Conservation (phyloP, 2,113 vertebrate species). For the Seriola aureovittata region DNA sequence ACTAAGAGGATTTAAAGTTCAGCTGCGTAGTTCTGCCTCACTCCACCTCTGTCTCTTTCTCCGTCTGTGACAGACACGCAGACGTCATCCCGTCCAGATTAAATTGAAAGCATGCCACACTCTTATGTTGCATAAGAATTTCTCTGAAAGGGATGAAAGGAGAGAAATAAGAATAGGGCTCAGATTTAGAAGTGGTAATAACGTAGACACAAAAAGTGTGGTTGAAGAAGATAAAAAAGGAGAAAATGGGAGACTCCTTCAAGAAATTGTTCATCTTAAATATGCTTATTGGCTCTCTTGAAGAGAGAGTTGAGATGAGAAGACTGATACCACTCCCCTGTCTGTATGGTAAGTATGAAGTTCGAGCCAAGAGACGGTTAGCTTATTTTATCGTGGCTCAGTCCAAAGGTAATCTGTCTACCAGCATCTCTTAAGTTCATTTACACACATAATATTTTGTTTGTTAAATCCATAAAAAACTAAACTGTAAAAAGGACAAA, state of each 20-base stretch:
- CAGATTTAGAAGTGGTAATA: conserved; percentile 34
- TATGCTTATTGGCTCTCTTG: neutral
- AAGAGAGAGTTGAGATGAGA: neutral
- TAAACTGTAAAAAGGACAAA: neutral
- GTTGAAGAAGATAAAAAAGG: neutral
- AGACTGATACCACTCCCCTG: neutral
- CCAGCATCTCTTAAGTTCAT: neutral
- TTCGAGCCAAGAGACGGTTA: neutral
- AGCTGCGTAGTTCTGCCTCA: conserved; percentile 59
- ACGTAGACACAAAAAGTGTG: conserved; percentile 13
- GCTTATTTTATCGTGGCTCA: neutral
- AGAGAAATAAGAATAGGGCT: conserved; percentile 61
- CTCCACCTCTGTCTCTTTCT: conserved; percentile 41
- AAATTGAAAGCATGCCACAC: conserved; percentile 70
- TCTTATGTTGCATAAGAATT: conserved; percentile 70
- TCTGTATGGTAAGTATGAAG: neutral
- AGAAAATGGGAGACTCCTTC: neutral
- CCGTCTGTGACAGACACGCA: conserved; percentile 52
- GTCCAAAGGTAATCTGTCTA: neutral
- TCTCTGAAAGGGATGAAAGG: conserved; percentile 69
- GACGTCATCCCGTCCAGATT: conserved; percentile 77
- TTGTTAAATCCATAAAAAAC: neutral
- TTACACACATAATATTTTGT: neutral
- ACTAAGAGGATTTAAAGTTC: conserved; percentile 81
- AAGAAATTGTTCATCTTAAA: neutral